Conservation (phyloP, 35 echinoderm and acorn worm species). For the Heliocidaris erythrogramma region DNA sequence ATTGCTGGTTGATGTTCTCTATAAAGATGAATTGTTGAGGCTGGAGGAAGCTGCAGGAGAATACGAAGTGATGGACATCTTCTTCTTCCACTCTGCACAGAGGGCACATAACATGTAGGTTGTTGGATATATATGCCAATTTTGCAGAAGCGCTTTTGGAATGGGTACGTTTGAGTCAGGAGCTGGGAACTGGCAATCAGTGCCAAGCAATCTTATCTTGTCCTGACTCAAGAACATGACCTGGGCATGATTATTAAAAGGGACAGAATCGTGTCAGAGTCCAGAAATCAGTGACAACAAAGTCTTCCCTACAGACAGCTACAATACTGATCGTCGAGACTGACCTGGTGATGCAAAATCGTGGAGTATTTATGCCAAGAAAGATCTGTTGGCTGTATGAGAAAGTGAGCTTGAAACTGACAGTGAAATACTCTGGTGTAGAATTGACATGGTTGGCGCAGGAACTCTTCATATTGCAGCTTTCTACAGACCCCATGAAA, state of each 20-base stretch:
- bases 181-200: no score
- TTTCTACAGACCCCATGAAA: no score
- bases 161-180: no score
- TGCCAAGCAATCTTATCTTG: not conserved
- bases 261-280: not conserved
- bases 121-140: no score
- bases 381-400: no score
- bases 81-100: no score
- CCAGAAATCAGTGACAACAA: not conserved
- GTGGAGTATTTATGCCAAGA: constrained; percentile 29
- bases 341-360: not conserved
- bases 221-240: not conserved
- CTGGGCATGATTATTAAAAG: not conserved
- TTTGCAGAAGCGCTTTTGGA: no score
- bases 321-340: not conserved
- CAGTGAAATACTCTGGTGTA: not conserved
- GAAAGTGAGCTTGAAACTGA: constrained; percentile 7
- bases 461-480: not conserved
- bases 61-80: no score
- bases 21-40: no score
- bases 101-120: no score
- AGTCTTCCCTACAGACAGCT: not conserved
- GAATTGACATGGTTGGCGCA: not conserved
- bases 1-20: no score
- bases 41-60: no score